These are phyloP conservation scores for Drosophila nr. medialis DNA, from an alignment of 2,888 invertebrate genomes.

Conservation along the genomic window DNA sequence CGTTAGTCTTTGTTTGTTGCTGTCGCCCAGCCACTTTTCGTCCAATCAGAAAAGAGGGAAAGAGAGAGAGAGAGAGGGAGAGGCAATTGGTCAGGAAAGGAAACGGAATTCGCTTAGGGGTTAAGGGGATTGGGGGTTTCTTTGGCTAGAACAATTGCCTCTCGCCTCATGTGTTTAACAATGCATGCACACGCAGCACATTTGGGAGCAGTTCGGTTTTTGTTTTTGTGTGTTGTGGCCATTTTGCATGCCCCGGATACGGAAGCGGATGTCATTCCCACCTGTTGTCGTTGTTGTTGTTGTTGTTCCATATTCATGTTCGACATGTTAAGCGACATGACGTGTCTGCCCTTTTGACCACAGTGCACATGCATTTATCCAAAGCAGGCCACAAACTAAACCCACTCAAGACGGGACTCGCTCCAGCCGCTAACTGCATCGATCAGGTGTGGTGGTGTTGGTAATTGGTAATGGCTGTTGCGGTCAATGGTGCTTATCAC, in stretches of 20 bases:
- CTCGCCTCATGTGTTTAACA: conserved; percentile 44
- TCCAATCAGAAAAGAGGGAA: not conserved
- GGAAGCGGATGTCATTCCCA: conserved; percentile 54
- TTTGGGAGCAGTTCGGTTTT: conserved; percentile 66
- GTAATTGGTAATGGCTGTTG: conserved; percentile 3
- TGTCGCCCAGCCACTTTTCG: no score
- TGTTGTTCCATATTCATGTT: conserved; percentile 62
- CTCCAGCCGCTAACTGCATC: conserved; percentile 45
- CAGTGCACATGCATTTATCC: not conserved
- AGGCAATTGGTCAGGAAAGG: not conserved
- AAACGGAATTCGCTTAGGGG: not conserved
- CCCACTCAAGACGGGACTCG: conserved; percentile 37
- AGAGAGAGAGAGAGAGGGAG: no score
- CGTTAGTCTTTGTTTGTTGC: not conserved
- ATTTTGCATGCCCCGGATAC: conserved; percentile 55
- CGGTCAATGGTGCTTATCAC: conserved; percentile 51
- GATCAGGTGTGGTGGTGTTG: conserved; percentile 2
- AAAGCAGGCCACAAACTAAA: conserved; percentile 31
- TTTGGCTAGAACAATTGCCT: conserved; percentile 12
- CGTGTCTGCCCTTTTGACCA: conserved; percentile 50
- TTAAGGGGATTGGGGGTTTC: not conserved
- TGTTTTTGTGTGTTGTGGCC: conserved; percentile 36
- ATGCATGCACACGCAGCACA: conserved; percentile 71
- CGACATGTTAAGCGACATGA: conserved; percentile 74
- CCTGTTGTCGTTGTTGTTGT: conserved; percentile 56